Conservation (phyloP, 2,113 vertebrate genomes). For the Lutjanus erythropterus region DNA sequence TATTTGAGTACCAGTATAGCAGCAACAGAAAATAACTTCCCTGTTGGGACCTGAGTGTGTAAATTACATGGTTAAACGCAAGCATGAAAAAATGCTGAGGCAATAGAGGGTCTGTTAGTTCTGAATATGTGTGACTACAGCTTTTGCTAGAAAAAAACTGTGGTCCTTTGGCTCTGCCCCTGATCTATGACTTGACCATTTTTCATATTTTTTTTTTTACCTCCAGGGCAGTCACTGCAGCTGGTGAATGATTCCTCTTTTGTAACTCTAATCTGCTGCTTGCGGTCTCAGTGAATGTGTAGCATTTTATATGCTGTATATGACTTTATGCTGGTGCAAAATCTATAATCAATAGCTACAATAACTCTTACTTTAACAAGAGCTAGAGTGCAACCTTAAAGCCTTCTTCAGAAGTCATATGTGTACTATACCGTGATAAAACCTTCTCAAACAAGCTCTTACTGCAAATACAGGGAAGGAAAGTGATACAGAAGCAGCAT, state of each 20-base stretch:
- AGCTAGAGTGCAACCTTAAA: neutral
- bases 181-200: neutral
- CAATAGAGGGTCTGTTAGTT: neutral
- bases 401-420: neutral
- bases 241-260: conserved; percentile 7
- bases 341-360: neutral
- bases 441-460: conserved; percentile 12
- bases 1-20: neutral
- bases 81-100: neutral
- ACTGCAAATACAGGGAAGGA: neutral
- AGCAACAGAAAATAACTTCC: conserved; percentile 4
- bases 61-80: neutral
- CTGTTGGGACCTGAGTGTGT: neutral
- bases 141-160: no score
- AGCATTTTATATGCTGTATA: neutral
- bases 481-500: neutral
- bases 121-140: neutral
- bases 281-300: neutral
- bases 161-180: no score
- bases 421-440: neutral
- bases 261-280: neutral
- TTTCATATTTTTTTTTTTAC: neutral
- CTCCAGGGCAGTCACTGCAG: neutral
- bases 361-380: neutral
- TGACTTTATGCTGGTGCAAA: neutral